phyloP scores from a whole-genome alignment of 1,140 invertebrate genomes.

The Teleogryllus occipitalis region DNA sequence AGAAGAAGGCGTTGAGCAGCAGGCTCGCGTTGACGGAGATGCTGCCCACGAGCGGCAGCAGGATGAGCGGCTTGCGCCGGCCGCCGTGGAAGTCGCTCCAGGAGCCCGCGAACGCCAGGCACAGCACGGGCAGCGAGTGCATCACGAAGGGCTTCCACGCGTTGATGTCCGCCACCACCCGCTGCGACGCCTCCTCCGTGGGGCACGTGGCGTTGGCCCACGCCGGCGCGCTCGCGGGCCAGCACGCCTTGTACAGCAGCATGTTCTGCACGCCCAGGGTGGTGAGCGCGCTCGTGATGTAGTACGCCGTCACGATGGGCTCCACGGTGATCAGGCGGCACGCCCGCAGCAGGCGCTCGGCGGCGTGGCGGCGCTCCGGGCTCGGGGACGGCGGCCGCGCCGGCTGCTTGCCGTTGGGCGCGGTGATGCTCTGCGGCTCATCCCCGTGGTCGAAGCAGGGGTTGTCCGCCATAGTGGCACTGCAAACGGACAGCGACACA shows the following conservation, averaged over 20 bases:
- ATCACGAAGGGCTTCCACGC: constrained; percentile 28
- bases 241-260: constrained; percentile 23
- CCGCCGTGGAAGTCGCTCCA: constrained; percentile 29
- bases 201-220: constrained; percentile 12
- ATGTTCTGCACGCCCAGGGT: constrained; percentile 21
- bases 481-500: no score
- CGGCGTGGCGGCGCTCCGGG: no score
- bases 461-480: no score
- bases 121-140: constrained; percentile 27
- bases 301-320: constrained; percentile 25
- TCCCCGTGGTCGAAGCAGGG: no score
- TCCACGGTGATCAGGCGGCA: constrained; percentile 20
- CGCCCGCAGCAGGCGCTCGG: background rate
- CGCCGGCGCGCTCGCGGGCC: constrained; percentile 10
- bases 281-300: constrained; percentile 21
- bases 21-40: background rate
- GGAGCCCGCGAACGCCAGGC: constrained; percentile 28
- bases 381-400: no score
- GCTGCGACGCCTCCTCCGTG: constrained; percentile 26
- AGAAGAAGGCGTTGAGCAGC: background rate
- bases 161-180: constrained; percentile 26
- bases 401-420: no score
- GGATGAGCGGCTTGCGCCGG: constrained; percentile 38
- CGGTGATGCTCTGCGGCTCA: no score
- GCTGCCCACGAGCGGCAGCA: constrained; percentile 31